phyloP scores from a whole-genome alignment of 1,140 invertebrate species.

The Drosophila kanapiae region DNA sequence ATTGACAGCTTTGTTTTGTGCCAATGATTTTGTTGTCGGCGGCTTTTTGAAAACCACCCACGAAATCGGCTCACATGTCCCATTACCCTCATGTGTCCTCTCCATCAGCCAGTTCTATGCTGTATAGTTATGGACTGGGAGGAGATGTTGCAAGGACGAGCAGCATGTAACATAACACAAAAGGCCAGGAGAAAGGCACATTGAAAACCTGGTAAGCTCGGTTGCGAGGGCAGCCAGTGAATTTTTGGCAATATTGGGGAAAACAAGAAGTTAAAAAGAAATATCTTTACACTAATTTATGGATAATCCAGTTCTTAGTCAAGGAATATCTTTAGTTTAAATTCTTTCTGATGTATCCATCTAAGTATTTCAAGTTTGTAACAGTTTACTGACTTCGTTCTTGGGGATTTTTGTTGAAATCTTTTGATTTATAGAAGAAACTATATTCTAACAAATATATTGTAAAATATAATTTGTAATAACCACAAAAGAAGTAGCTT shows the following conservation, averaged over 20 bases:
- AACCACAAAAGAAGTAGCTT: neutral
- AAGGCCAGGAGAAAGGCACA: constrained; percentile 16
- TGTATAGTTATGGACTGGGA: constrained; percentile 6
- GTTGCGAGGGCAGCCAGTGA: neutral
- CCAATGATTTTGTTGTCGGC: constrained; percentile 57
- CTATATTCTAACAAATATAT: neutral
- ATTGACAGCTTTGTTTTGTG: constrained; percentile 80
- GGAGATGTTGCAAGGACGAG: constrained; percentile 19
- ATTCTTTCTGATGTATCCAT: too few species aligned
- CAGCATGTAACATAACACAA: constrained; percentile 29
- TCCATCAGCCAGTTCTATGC: neutral
- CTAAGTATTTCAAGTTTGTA: too few species aligned
- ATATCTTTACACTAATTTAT: too few species aligned
- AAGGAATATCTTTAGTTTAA: too few species aligned
- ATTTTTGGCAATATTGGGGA: neutral
- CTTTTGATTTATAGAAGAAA: neutral
- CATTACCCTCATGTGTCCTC: constrained; percentile 15
- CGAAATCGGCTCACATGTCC: constrained; percentile 52
- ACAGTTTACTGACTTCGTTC: too few species aligned
- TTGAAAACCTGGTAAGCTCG: neutral
- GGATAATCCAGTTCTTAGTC: too few species aligned
- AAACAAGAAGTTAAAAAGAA: neutral
- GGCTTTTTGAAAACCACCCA: constrained; percentile 43
- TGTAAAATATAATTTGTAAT: neutral
- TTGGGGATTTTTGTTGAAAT: neutral